phyloP scores from a whole-genome alignment of 2,888 invertebrate species.

The Eristalis arbustorum region DNA sequence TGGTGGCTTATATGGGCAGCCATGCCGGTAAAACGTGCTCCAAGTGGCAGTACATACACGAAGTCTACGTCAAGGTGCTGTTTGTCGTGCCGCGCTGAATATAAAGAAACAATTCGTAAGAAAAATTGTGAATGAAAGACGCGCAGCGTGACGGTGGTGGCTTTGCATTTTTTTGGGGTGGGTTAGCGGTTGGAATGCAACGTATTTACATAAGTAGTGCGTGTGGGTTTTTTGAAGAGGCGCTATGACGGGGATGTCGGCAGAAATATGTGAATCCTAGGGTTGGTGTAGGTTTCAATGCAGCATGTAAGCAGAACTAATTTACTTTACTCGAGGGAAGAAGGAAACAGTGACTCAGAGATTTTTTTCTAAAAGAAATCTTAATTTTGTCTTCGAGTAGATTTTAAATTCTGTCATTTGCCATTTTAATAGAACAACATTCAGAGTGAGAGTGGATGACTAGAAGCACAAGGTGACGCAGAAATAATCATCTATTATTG shows the following conservation, averaged over 20 bases:
- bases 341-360: slow-evolving; percentile 4
- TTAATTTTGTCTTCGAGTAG: no score
- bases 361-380: not conserved
- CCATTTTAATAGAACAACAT: no score
- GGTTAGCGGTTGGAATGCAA: slow-evolving; percentile 1
- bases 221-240: slow-evolving; percentile 21
- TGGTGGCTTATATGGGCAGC: slow-evolving; percentile 16
- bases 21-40: slow-evolving; percentile 61
- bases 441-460: no score
- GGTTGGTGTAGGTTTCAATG: slow-evolving; percentile 18
- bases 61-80: slow-evolving; percentile 17
- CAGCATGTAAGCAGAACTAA: not conserved
- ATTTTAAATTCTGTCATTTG: no score
- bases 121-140: slow-evolving; percentile 53
- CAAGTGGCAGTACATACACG: slow-evolving; percentile 35
- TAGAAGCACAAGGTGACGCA: no score
- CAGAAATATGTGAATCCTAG: not conserved
- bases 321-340: not conserved
- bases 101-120: slow-evolving; percentile 35
- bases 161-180: slow-evolving; percentile 7
- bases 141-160: slow-evolving; percentile 29
- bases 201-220: not conserved
- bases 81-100: slow-evolving; percentile 22
- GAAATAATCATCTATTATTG: no score
- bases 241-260: not conserved